Evolutionary conservation across 2,888 invertebrate species (phyloP).

Genomic region (Eulithis prunata): DNA sequence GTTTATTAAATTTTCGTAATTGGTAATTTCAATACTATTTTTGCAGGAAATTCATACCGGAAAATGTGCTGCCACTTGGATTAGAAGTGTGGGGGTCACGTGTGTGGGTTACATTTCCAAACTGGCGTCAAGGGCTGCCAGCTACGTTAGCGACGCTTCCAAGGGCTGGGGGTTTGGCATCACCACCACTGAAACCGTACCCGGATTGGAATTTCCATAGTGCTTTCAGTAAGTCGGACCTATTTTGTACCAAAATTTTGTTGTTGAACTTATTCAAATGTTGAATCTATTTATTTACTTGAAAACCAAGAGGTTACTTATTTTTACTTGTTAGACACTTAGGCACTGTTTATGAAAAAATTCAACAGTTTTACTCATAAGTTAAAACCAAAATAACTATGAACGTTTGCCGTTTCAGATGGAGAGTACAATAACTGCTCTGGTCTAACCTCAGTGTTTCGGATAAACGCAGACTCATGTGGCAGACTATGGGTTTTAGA

Average conservation of each 20-base stretch:
- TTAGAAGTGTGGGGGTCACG: conserved; percentile 88
- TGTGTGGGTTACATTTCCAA: conserved; percentile 90
- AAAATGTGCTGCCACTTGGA: conserved; percentile 90
- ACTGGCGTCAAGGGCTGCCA: conserved; percentile 90
- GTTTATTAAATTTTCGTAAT: too few relatives aligned
- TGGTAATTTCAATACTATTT: neutral
- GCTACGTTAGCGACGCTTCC: conserved; percentile 89
- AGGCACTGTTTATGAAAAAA: too few relatives aligned
- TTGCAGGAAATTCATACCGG: conserved; percentile 85
- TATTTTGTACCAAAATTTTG: neutral
- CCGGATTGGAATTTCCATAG: conserved; percentile 89
- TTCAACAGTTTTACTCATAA: too few relatives aligned
- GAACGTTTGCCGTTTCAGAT: conserved; percentile 46
- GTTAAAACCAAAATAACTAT: too few relatives aligned
- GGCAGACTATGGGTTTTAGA: conserved; percentile 92
- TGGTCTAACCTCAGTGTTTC: conserved; percentile 90
- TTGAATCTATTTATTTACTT: too few relatives aligned
- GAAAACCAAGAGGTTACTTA: too few relatives aligned
- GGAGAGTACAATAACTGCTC: conserved; percentile 80
- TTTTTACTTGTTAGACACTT: too few relatives aligned
- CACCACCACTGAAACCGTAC: conserved; percentile 88
- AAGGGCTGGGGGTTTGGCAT: conserved; percentile 78
- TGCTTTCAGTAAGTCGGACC: conserved; percentile 71
- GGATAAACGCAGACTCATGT: conserved; percentile 89
- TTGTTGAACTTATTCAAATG: too few relatives aligned